Conservation (phyloP, 2,797 vertebrate genomes). For the Lophotriccus pileatus region DNA sequence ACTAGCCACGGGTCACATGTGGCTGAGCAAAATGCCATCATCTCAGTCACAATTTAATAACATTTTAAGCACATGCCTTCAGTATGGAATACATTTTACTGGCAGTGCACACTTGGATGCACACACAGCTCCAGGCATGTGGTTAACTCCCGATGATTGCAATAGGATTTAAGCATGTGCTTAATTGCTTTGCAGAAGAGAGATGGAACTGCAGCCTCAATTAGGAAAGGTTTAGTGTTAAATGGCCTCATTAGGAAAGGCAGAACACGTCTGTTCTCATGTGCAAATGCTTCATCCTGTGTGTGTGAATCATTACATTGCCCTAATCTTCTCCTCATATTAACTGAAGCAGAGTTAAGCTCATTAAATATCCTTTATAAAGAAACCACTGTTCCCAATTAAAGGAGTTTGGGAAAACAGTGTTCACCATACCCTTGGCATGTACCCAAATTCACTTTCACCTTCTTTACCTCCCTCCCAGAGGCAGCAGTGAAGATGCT, state of each 20-base stretch:
- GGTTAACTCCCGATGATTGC: constrained; percentile 42
- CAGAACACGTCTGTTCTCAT: constrained; percentile 66
- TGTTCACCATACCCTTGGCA: not conserved
- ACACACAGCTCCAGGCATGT: constrained; percentile 58
- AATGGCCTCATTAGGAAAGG: constrained; percentile 66
- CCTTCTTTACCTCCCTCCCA: constrained; percentile 20
- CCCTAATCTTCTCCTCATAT: constrained; percentile 62
- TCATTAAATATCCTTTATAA: constrained; percentile 65
- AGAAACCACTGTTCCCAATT: constrained; percentile 61
- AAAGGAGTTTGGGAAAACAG: constrained; percentile 61
- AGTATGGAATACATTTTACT: constrained; percentile 6
- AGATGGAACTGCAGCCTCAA: constrained; percentile 51
- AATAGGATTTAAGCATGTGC: constrained; percentile 59
- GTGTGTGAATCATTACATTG: constrained; percentile 61
- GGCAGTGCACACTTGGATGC: constrained; percentile 45
- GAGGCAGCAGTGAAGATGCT: not conserved
- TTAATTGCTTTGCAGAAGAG: constrained; percentile 61
- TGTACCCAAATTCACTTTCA: constrained; percentile 31
- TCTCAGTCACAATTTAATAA: constrained; percentile 33
- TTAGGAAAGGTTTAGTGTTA: constrained; percentile 67
- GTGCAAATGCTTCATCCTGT: constrained; percentile 60
- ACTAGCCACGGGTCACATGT: not conserved
- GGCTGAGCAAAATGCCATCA: constrained; percentile 25
- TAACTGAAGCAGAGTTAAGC: constrained; percentile 67
- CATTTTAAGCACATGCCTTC: constrained; percentile 26